A percentile compares a stretch with the other conserved stretches of the same genome.
These are phyloP conservation scores for Triplophysa yarkandensis DNA, from an alignment of 2,797 vertebrate species.

Conservation along the genomic window DNA sequence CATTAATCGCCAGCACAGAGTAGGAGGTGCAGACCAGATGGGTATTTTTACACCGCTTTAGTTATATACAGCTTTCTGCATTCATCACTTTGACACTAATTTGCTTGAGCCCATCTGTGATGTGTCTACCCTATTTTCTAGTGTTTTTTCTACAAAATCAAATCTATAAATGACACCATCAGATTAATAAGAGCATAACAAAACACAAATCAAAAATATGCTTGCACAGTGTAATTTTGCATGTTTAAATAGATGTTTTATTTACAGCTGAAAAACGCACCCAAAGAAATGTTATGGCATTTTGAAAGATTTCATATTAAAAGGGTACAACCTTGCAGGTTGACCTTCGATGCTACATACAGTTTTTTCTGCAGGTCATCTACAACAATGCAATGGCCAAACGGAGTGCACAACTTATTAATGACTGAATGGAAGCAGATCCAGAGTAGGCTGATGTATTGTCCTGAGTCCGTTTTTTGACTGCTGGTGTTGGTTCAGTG, in stretches of 20 bases:
- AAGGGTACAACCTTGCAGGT: slow-evolving; percentile 55
- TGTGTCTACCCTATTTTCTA: slow-evolving; percentile 53
- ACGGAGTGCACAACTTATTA: slow-evolving; percentile 42
- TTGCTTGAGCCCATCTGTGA: slow-evolving; percentile 62
- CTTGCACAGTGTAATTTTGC: slow-evolving; percentile 31
- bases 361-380: slow-evolving; percentile 49
- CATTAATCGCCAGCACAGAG: slow-evolving; percentile 54
- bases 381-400: slow-evolving; percentile 49
- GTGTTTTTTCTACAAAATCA: slow-evolving; percentile 35
- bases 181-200: slow-evolving; percentile 13
- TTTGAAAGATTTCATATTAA: slow-evolving; percentile 58
- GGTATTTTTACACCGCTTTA: slow-evolving; percentile 58
- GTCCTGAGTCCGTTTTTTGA: slow-evolving; percentile 60
- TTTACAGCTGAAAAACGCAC: slow-evolving; percentile 58
- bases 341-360: slow-evolving; percentile 55
- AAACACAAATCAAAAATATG: slow-evolving; percentile 35
- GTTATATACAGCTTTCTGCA: slow-evolving; percentile 61
- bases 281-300: slow-evolving; percentile 48
- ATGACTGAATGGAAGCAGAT: slow-evolving; percentile 52
- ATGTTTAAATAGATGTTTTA: slow-evolving; percentile 58
- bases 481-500: slow-evolving; percentile 63
- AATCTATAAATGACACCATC: slow-evolving; percentile 44
- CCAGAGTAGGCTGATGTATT: slow-evolving; percentile 58
- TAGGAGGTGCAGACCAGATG: slow-evolving; percentile 61
- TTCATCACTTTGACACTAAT: slow-evolving; percentile 65